Conservation (phyloP, 53 echinoderm and acorn worm genomes). For the Apostichopus leukothele region DNA sequence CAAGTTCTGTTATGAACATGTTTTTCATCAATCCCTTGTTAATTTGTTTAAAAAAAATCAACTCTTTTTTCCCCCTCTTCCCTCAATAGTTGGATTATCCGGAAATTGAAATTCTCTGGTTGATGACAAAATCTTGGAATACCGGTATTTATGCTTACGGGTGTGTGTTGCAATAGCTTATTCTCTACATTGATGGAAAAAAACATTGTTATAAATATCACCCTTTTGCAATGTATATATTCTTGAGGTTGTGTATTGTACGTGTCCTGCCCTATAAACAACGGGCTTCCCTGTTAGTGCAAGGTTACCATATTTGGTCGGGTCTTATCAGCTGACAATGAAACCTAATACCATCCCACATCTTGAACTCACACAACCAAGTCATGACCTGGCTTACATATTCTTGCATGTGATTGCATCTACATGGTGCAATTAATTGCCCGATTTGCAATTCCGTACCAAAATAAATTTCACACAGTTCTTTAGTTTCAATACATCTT, state of each 20-base stretch:
- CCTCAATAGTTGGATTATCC: constrained; percentile 61
- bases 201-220: background rate
- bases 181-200: no score
- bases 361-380: background rate
- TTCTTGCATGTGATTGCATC: background rate
- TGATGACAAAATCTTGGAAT: constrained; percentile 88
- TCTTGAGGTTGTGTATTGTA: background rate
- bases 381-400: no score
- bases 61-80: background rate
- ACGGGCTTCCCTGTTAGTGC: no score
- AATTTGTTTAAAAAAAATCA: no score
- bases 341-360: no score
- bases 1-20: no score
- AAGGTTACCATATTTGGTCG: no score
- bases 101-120: constrained; percentile 85
- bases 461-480: background rate
- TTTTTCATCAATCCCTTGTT: no score
- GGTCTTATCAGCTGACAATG: no score
- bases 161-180: background rate
- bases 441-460: background rate
- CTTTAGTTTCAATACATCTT: no score
- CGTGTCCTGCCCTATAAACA: background rate
- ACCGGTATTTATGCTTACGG: constrained; percentile 81
- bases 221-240: background rate
- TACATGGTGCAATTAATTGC: background rate